Evolutionary conservation across 2,888 invertebrate genomes (phyloP), one percentile per base, ranked within the genome.

Genomic region (Xestia xanthographa): DNA sequence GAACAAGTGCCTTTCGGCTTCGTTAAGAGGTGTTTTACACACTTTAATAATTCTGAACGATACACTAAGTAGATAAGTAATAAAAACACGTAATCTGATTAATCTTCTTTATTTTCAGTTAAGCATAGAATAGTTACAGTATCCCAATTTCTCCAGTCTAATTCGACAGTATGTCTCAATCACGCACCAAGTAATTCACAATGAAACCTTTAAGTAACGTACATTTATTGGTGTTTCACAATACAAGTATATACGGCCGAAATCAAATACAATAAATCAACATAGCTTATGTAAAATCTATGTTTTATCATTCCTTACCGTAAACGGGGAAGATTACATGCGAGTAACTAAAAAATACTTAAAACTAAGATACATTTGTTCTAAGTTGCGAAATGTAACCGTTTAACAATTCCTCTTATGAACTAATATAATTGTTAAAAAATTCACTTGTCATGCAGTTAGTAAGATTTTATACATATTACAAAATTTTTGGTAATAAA

Each of bases 71-170:
- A 29, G 5, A 26, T 22, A 89, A 90, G 80, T 14, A 45, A 5
- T 14, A 84, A 90, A 89, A 86, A 85, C 66, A 78, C 78, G 45
- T 58, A 45, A 72, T 93, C 90, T 87, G 95, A 95, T 95, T 96
- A 95, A 95, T 95, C 93, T 93, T 95, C 93, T 96, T 96, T 96
- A 96, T 96, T 96, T 95, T 95, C 95, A 95, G 93, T 95, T 96
- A 96, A 96, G 96, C 96, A 96, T 95, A 96, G 95, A 96, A 94
- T 95, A 96, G 95, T 96, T 88, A 96, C 95, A 96, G 93, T 95
- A 94, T 93, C 92, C 92, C 94, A 94, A 93, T 92, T 93, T 93
- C 92, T 92, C 95, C 95, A 95, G 95, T 95, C 94, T 92, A 93
- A 92, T 91, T 91, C 88, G 94, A 94, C 95, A 93, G 87, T 86